Conservation (phyloP, 2,888 invertebrate genomes). For the Chloromyia formosa region DNA sequence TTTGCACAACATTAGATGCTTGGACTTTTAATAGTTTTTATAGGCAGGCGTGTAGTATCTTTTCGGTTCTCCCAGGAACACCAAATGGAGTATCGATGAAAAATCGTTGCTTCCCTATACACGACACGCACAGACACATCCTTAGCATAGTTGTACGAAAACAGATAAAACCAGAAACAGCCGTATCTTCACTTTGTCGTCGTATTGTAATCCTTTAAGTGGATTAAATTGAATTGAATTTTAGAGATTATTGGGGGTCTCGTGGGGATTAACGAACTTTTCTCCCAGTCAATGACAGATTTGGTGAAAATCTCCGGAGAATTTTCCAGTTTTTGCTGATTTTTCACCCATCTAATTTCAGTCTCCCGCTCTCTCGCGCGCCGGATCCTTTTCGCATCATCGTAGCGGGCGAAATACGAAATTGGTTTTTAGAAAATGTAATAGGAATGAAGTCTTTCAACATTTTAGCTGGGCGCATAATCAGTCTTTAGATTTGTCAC, state of each 20-base stretch:
- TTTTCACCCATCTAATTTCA: background rate
- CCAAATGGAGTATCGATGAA: background rate
- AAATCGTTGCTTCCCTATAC: background rate
- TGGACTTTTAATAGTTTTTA: constrained; percentile 1
- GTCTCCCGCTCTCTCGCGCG: background rate
- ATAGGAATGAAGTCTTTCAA: background rate
- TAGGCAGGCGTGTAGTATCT: background rate
- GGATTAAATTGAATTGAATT: constrained; percentile 49
- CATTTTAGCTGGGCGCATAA: background rate
- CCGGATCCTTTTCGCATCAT: background rate
- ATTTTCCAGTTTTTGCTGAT: constrained; percentile 8
- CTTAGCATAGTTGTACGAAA: too few species aligned
- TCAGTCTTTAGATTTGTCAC: constrained; percentile 4
- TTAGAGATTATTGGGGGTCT: constrained; percentile 47
- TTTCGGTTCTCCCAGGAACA: background rate
- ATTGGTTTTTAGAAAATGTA: background rate
- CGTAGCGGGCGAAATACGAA: background rate
- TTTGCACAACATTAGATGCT: constrained; percentile 5
- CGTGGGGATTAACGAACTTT: constrained; percentile 41
- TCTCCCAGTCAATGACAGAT: constrained; percentile 8
- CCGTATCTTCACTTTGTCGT: constrained; percentile 28
- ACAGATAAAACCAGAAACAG: constrained; percentile 2
- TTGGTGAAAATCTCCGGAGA: constrained; percentile 14
- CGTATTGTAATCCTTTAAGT: constrained; percentile 47
- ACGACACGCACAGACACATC: constrained; percentile 1